Evolutionary conservation across 2,113 vertebrate genomes (phyloP).

Genomic region (Hemiscyllium ocellatum): DNA sequence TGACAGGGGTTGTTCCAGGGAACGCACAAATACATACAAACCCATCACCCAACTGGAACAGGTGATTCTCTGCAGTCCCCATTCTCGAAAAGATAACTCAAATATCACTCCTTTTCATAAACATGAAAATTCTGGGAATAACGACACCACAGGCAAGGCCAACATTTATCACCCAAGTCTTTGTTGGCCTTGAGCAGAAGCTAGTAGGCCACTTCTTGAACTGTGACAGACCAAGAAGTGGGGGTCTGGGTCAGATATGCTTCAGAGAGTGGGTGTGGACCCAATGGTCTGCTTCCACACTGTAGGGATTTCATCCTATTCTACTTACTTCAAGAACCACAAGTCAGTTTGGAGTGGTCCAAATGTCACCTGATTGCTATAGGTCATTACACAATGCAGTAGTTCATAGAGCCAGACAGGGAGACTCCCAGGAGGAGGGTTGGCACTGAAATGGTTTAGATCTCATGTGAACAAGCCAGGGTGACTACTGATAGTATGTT

Average conservation of each 20-base stretch:
- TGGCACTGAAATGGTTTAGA: not conserved
- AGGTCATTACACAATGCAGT: too few species aligned
- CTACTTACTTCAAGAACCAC: too few species aligned
- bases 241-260: too few species aligned
- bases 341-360: too few species aligned
- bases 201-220: not conserved
- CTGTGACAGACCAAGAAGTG: too few species aligned
- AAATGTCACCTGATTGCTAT: not conserved
- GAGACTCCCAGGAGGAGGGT: not conserved
- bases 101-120: not conserved
- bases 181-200: not conserved
- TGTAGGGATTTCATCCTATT: too few species aligned
- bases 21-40: not conserved
- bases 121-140: not conserved
- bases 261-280: too few species aligned
- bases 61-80: not conserved
- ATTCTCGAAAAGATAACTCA: not conserved
- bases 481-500: too few species aligned
- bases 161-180: not conserved
- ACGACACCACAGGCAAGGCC: not conserved
- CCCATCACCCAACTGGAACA: not conserved
- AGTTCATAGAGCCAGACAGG: too few species aligned
- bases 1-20: conserved; percentile 66
- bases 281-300: too few species aligned
- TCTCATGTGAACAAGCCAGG: too few species aligned